Percentiles rank a stretch among this genome's conserved stretches.
These are phyloP conservation scores for Polyommatus iphigenia DNA, from an alignment of 2,888 invertebrate species.

Conservation along the genomic window DNA sequence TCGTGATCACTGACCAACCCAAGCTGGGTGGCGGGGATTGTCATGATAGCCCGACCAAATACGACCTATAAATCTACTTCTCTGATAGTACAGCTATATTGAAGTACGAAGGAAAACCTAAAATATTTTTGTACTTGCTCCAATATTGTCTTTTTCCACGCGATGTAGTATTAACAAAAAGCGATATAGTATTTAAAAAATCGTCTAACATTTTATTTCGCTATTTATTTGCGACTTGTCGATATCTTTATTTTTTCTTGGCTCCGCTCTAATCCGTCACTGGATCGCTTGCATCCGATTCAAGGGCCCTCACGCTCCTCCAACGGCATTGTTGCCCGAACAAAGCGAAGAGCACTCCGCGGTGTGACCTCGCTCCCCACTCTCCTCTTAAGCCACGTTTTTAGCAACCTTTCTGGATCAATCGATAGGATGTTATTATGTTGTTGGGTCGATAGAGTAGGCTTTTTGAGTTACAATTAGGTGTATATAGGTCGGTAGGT, in stretches of 20 bases:
- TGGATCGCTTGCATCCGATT: constrained; percentile 75
- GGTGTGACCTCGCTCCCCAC: constrained; percentile 63
- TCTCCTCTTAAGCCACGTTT: constrained; percentile 61
- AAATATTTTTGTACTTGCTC: no score
- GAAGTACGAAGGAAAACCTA: no score
- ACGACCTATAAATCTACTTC: no score
- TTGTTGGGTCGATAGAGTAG: constrained; percentile 3
- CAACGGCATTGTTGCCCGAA: constrained; percentile 72
- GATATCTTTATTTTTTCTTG: constrained; percentile 47
- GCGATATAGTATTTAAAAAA: not conserved
- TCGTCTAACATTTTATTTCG: not conserved
- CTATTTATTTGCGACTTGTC: constrained; percentile 4
- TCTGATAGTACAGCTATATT: no score
- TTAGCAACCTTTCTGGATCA: constrained; percentile 53
- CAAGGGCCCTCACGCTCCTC: constrained; percentile 68
- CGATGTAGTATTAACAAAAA: not conserved
- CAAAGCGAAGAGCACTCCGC: constrained; percentile 72
- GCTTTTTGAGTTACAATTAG: not conserved
- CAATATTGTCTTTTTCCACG: no score
- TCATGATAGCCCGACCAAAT: no score
- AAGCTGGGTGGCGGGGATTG: no score
- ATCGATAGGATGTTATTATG: constrained; percentile 19
- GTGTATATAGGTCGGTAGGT: not conserved
- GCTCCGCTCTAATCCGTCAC: constrained; percentile 52
- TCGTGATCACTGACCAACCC: no score